Percentiles rank a stretch among this genome's conserved stretches.
phyloP scores from a whole-genome alignment of 2,888 invertebrate species.

The Psylliodes chrysocephalus region DNA sequence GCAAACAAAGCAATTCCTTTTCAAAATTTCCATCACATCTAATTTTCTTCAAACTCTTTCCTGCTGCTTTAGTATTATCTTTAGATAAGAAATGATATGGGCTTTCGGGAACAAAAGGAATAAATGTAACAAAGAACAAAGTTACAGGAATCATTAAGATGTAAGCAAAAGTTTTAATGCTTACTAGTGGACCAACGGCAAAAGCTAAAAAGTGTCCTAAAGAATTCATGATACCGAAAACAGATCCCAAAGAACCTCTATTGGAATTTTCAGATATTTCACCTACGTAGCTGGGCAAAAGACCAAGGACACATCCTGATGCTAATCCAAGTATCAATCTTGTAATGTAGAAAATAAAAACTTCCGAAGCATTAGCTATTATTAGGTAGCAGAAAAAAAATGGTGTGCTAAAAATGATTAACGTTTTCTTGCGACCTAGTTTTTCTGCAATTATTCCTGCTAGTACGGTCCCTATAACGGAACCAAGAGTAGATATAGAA shows the following conservation, averaged over 20 bases:
- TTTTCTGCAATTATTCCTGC: not conserved
- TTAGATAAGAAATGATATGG: conserved; percentile 57
- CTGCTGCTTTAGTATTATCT: conserved; percentile 68
- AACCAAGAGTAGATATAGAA: not conserved
- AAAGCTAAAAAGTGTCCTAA: conserved; percentile 76
- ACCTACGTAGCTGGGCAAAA: conserved; percentile 84
- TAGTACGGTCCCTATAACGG: not conserved
- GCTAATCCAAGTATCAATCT: conserved; percentile 72
- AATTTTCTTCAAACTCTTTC: conserved; percentile 8
- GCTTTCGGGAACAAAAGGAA: conserved; percentile 40
- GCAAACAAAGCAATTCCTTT: conserved; percentile 6
- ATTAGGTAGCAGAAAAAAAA: conserved; percentile 61
- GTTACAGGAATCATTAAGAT: conserved; percentile 26
- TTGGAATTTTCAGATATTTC: conserved; percentile 83
- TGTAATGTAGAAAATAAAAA: conserved; percentile 63
- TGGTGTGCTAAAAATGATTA: conserved; percentile 72
- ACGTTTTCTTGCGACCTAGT: conserved; percentile 66
- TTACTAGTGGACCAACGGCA: conserved; percentile 69
- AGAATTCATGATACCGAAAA: conserved; percentile 75
- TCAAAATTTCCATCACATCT: not conserved
- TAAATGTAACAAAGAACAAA: conserved; percentile 23
- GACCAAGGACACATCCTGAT: conserved; percentile 75
- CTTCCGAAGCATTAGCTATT: conserved; percentile 2
- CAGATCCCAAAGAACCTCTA: conserved; percentile 76
- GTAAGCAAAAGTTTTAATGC: conserved; percentile 21